Conservation (phyloP, 2,797 vertebrate genomes). For the Myoxocephalus aenaeus region DNA sequence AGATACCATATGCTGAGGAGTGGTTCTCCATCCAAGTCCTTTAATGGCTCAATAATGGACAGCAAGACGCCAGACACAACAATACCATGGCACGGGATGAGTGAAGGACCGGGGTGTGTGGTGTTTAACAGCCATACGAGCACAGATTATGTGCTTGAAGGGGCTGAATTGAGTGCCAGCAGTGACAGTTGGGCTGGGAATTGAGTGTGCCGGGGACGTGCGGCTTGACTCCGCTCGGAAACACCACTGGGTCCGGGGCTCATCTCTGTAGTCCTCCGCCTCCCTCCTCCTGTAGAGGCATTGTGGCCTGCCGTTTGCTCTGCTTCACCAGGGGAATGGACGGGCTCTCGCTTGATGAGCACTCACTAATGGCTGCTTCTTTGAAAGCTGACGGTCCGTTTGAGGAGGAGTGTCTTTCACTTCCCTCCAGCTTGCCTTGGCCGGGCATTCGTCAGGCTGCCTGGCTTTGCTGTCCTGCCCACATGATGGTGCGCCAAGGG, state of each 20-base stretch:
- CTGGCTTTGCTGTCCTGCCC: slow-evolving; percentile 86
- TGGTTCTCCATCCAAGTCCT: slow-evolving; percentile 70
- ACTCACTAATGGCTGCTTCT: slow-evolving; percentile 81
- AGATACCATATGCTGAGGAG: slow-evolving; percentile 75
- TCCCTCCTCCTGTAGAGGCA: slow-evolving; percentile 68
- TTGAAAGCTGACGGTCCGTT: slow-evolving; percentile 81
- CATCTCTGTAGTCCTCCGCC: slow-evolving; percentile 74
- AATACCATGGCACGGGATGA: slow-evolving; percentile 77
- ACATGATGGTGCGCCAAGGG: slow-evolving; percentile 78
- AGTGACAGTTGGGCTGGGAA: slow-evolving; percentile 90
- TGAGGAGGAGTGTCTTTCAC: slow-evolving; percentile 85
- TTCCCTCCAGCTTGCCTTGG: slow-evolving; percentile 87
- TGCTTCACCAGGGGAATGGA: slow-evolving; percentile 74
- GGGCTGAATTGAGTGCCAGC: slow-evolving; percentile 83
- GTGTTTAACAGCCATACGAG: slow-evolving; percentile 86
- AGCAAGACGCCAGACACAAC: slow-evolving; percentile 71
- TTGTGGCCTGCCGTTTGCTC: slow-evolving; percentile 77
- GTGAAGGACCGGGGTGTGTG: slow-evolving; percentile 72
- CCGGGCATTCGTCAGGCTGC: slow-evolving; percentile 80
- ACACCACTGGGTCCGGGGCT: slow-evolving; percentile 82
- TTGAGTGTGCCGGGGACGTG: slow-evolving; percentile 80
- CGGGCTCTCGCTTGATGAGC: slow-evolving; percentile 78
- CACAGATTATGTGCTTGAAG: slow-evolving; percentile 88
- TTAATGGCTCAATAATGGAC: slow-evolving; percentile 75
- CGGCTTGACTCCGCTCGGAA: slow-evolving; percentile 77